phyloP scores from a whole-genome alignment of 2,888 invertebrate genomes.

The Odontomyia ornata region DNA sequence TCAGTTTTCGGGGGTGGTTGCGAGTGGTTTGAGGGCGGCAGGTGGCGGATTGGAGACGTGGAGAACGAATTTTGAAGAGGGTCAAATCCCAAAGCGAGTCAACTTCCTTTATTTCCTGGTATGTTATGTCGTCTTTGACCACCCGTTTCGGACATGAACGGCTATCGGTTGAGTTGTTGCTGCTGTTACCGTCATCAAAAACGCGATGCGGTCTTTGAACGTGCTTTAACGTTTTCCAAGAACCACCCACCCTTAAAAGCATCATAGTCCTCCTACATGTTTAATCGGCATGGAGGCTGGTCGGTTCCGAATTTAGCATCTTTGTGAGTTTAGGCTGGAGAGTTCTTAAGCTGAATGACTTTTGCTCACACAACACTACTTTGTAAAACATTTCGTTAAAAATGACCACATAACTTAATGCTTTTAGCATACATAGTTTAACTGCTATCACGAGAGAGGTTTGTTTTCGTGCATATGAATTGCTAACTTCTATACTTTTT shows the following conservation, averaged over 20 bases:
- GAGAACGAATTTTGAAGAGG: constrained; percentile 48
- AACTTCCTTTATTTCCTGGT: constrained; percentile 30
- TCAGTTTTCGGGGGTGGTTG: background rate
- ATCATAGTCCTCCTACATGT: background rate
- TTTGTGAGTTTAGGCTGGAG: constrained; percentile 2
- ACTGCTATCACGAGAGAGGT: too few relatives aligned
- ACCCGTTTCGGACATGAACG: constrained; percentile 46
- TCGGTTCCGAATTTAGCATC: constrained; percentile 39
- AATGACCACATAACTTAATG: too few relatives aligned
- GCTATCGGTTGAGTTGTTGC: constrained; percentile 35
- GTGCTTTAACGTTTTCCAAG: constrained; percentile 46
- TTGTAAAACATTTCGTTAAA: too few relatives aligned
- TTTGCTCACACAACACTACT: too few relatives aligned
- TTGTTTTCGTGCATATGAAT: too few relatives aligned
- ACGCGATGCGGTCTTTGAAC: background rate
- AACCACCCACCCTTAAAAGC: constrained; percentile 48
- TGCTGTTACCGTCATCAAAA: constrained; percentile 45
- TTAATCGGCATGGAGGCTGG: constrained; percentile 4
- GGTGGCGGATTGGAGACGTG: constrained; percentile 46
- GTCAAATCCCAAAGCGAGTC: constrained; percentile 47
- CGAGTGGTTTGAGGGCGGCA: constrained; percentile 43
- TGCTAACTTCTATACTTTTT: too few relatives aligned
- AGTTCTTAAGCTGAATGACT: too few relatives aligned
- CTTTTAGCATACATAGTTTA: too few relatives aligned
- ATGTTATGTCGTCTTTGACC: constrained; percentile 42